A percentile compares a stretch with the other conserved stretches of the same genome.
These are phyloP conservation scores for Jaculus jaculus DNA, from an alignment of 2,113 vertebrate genomes.

Conservation along the genomic window DNA sequence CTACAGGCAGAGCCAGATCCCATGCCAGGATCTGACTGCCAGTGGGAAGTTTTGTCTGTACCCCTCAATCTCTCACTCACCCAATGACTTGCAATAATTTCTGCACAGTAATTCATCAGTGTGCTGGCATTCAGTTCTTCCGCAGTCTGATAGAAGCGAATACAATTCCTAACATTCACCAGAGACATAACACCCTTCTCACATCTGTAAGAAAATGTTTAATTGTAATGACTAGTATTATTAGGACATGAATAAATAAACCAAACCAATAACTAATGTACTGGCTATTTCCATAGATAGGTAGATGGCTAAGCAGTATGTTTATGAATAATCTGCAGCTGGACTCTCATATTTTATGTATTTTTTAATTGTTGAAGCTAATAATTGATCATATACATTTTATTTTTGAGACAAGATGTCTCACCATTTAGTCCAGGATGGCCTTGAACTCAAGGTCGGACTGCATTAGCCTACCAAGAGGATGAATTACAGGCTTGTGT, in stretches of 20 bases:
- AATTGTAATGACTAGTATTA: background rate
- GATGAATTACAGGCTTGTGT: background rate
- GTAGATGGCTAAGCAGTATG: background rate
- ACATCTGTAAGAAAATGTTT: constrained; percentile 86
- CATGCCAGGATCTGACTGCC: background rate
- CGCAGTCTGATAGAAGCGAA: constrained; percentile 98
- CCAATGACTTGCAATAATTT: constrained; percentile 99
- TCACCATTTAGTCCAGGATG: background rate
- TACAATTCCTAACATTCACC: constrained; percentile 98
- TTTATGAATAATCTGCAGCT: background rate
- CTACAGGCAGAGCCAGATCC: background rate
- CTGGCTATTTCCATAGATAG: background rate
- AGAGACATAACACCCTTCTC: constrained; percentile 99
- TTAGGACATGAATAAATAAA: constrained; percentile 14
- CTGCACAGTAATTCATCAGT: constrained; percentile 97
- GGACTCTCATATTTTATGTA: background rate
- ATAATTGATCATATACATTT: background rate
- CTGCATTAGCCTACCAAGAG: background rate
- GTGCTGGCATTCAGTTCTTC: constrained; percentile 95
- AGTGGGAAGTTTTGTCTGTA: background rate
- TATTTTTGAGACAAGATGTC: background rate
- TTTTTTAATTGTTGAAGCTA: background rate
- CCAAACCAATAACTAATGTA: background rate
- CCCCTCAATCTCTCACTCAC: constrained; percentile 84
- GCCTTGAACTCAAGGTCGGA: background rate